phyloP scores from a whole-genome alignment of 2,797 vertebrate genomes.

The Alcedo quadribrachys region DNA sequence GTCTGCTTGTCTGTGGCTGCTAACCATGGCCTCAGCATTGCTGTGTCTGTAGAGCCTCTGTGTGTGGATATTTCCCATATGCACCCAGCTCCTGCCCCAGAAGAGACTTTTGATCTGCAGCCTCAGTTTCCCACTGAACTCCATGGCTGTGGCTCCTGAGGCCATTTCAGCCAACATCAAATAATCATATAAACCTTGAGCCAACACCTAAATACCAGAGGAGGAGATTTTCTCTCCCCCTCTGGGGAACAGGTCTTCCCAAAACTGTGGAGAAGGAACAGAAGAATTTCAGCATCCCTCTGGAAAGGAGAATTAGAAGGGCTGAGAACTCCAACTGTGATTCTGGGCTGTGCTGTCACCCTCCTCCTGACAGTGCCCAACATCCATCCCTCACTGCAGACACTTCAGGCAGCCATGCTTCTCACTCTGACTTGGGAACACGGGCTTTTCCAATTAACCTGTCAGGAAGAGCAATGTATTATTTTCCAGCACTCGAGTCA shows the following conservation, averaged over 20 bases:
- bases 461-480: constrained; percentile 67
- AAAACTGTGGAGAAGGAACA: not conserved
- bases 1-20: fast-evolving
- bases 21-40: not conserved
- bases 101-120: not conserved
- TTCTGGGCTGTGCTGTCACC: not conserved
- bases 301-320: not conserved
- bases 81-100: not conserved
- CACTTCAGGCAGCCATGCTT: not conserved
- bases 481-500: constrained; percentile 16
- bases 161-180: not conserved
- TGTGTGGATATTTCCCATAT: not conserved
- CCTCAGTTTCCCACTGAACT: not conserved
- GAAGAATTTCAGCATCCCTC: not conserved
- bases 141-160: fast-evolving
- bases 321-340: not conserved
- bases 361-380: not conserved
- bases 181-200: not conserved
- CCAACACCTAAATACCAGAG: not conserved
- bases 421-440: not conserved
- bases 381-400: constrained; percentile 14
- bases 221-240: not conserved
- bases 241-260: not conserved
- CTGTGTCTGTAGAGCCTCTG: not conserved
- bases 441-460: constrained; percentile 62